Percentiles rank a stretch among this genome's conserved stretches.
Conservation (phyloP, 2,797 vertebrate genomes). For the Allobates femoralis region DNA sequence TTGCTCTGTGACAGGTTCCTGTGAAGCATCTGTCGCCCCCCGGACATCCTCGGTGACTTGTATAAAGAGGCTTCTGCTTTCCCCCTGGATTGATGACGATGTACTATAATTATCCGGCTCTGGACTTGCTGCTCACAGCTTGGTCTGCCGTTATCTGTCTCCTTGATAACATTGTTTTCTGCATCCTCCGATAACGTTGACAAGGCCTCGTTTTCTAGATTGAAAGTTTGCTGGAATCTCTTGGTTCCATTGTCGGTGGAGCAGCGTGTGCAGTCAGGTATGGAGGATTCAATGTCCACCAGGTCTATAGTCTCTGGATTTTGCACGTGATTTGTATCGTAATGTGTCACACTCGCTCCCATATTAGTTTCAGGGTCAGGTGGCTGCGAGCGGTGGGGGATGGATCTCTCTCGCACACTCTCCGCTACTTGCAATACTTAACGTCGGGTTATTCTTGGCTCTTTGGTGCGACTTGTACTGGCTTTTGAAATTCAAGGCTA, state of each 20-base stretch:
- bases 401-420: constrained; percentile 67
- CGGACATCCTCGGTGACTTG: constrained; percentile 19
- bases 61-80: constrained; percentile 43
- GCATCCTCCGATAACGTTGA: background rate
- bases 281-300: constrained; percentile 27
- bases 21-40: background rate
- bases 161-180: background rate
- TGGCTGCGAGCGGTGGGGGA: constrained; percentile 53
- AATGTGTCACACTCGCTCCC: constrained; percentile 49
- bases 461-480: constrained; percentile 70
- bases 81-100: constrained; percentile 26
- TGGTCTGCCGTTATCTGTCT: constrained; percentile 12
- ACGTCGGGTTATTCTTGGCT: constrained; percentile 52
- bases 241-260: background rate
- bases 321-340: background rate
- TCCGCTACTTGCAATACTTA: constrained; percentile 59
- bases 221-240: constrained; percentile 2
- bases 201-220: constrained; percentile 7
- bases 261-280: background rate
- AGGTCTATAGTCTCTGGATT: constrained; percentile 17
- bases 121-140: constrained; percentile 16
- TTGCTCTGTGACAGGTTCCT: constrained; percentile 33
- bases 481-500: constrained; percentile 74
- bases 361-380: constrained; percentile 19
- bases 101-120: constrained; percentile 4